These are phyloP conservation scores for Pardosa pseudoannulata DNA, from an alignment of 2,888 invertebrate species.

Conservation along the genomic window DNA sequence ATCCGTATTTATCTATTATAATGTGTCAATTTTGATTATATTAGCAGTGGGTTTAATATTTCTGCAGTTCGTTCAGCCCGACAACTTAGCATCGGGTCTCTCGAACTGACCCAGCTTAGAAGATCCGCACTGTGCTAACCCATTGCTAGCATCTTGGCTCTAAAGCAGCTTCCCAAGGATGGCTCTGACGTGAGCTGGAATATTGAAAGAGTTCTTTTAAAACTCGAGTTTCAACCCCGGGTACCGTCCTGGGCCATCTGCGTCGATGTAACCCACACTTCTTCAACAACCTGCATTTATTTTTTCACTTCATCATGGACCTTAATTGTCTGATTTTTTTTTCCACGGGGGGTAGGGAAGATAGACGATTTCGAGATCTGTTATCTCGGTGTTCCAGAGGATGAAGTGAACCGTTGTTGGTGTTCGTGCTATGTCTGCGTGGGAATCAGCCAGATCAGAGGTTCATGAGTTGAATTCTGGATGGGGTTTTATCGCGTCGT, in stretches of 20 bases:
- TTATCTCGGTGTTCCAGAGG: not conserved
- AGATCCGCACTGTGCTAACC: not conserved
- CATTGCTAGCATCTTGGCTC: not conserved
- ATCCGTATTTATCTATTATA: no score
- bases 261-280: slow-evolving; percentile 50
- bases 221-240: slow-evolving; percentile 7
- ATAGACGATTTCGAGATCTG: not conserved
- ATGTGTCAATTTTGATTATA: no score
- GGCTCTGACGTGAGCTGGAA: not conserved
- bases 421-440: not conserved
- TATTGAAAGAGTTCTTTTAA: not conserved
- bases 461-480: not conserved
- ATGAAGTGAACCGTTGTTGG: not conserved
- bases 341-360: not conserved
- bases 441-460: not conserved
- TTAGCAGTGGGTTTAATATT: no score
- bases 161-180: not conserved
- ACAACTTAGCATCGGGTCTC: no score
- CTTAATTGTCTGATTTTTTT: slow-evolving; percentile 4
- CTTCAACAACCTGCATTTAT: slow-evolving; percentile 60
- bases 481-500: not conserved
- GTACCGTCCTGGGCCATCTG: slow-evolving; percentile 43
- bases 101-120: no score
- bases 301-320: slow-evolving; percentile 5
- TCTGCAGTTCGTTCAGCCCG: no score